These are phyloP conservation scores for Lathronympha strigana DNA, from an alignment of 2,888 invertebrate species.

Conservation along the genomic window DNA sequence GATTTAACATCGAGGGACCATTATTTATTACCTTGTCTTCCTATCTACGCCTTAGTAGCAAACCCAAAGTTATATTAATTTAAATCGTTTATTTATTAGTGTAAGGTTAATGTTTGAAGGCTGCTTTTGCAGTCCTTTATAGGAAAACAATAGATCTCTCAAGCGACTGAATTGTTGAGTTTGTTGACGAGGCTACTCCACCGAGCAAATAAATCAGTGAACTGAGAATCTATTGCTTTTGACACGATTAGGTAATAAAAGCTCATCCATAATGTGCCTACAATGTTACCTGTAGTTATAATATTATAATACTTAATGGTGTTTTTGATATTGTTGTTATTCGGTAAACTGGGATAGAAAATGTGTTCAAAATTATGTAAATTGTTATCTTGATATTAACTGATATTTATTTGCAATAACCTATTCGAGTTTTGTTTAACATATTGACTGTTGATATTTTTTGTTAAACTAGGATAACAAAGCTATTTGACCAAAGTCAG, in stretches of 20 bases:
- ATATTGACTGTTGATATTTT: conserved; percentile 82
- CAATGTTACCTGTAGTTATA: conserved; percentile 82
- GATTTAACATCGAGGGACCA: conserved; percentile 66
- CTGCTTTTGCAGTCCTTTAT: conserved; percentile 38
- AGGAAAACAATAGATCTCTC: conserved; percentile 44
- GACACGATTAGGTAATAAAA: conserved; percentile 63
- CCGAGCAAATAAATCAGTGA: conserved; percentile 21
- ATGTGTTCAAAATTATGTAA: conserved; percentile 80
- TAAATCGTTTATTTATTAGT: conserved; percentile 69
- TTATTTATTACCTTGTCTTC: conserved; percentile 69
- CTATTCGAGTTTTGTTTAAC: conserved; percentile 73
- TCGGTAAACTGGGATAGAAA: conserved; percentile 69
- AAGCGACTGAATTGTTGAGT: conserved; percentile 35
- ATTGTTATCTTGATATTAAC: conserved; percentile 73
- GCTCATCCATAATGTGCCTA: conserved; percentile 82
- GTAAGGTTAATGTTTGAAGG: conserved; percentile 61
- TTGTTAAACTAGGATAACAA: conserved; percentile 83
- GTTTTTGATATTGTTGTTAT: conserved; percentile 63
- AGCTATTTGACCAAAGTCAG: conserved; percentile 85
- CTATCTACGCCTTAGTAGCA: conserved; percentile 67
- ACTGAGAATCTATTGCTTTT: conserved; percentile 43
- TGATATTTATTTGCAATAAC: conserved; percentile 80
- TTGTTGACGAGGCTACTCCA: conserved; percentile 32
- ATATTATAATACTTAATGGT: conserved; percentile 62
- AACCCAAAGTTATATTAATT: conserved; percentile 78